Evolutionary conservation across 2,113 vertebrate species (phyloP).

Genomic region (Mastomys natalensis): DNA sequence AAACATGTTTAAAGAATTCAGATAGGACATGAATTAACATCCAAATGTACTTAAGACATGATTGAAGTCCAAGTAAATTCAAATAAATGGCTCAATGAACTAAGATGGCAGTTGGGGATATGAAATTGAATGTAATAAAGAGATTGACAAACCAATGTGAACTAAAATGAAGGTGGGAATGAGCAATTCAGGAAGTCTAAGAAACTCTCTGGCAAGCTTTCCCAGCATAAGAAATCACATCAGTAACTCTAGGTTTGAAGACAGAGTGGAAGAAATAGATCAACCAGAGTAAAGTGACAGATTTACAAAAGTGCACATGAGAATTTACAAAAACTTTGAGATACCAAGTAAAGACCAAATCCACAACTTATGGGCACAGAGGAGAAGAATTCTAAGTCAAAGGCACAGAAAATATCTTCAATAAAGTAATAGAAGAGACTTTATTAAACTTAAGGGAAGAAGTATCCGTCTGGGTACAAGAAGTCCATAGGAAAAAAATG

Average conservation of each 20-base stretch:
- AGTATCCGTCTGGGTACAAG: background rate
- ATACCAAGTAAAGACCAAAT: background rate
- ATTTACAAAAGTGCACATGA: background rate
- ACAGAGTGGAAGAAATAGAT: background rate
- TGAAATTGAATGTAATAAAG: background rate
- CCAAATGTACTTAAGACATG: background rate
- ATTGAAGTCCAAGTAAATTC: background rate
- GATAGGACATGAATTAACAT: background rate
- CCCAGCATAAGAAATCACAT: background rate
- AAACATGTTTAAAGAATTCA: background rate
- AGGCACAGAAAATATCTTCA: background rate
- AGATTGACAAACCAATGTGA: background rate
- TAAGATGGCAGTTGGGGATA: background rate
- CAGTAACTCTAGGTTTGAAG: background rate
- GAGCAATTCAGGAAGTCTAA: background rate
- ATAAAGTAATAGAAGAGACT: background rate
- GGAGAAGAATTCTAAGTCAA: background rate
- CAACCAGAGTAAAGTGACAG: background rate
- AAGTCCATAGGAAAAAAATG: background rate
- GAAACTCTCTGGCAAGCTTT: background rate
- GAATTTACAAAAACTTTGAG: background rate
- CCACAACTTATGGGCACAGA: background rate
- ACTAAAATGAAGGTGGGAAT: background rate
- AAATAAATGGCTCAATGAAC: background rate
- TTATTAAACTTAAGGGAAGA: background rate